A percentile compares a stretch with the other conserved stretches of the same genome.
These are phyloP conservation scores for Cyphomyrus discorhynchus DNA, from an alignment of 2,113 vertebrate genomes.

Conservation along the genomic window DNA sequence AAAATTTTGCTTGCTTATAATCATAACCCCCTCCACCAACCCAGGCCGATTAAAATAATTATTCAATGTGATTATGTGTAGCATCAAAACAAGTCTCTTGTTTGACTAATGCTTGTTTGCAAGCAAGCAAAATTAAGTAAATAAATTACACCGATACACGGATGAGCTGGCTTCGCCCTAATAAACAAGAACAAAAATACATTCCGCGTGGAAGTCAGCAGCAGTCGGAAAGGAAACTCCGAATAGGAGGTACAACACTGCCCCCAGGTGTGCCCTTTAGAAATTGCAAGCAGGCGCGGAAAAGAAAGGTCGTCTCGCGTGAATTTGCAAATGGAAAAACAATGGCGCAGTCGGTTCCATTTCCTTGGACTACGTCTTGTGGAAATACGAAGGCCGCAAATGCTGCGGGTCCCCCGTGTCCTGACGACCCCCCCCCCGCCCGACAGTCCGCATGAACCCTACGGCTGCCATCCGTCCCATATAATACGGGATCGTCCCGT, in stretches of 20 bases:
- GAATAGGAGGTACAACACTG: not conserved
- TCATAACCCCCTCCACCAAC: not conserved
- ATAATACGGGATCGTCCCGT: not conserved
- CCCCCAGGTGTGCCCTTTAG: not conserved
- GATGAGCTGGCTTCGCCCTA: not conserved
- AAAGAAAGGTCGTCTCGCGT: not conserved
- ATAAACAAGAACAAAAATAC: not conserved
- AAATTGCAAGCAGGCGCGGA: not conserved
- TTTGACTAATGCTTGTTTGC: not conserved
- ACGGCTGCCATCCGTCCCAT: not conserved
- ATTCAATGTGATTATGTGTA: constrained; percentile 3
- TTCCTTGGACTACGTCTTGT: not conserved
- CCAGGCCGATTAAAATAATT: not conserved
- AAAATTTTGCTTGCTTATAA: not conserved
- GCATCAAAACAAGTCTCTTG: not conserved
- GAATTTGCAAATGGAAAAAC: not conserved
- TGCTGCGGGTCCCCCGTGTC: not conserved
- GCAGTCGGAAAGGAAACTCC: not conserved
- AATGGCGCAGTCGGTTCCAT: not conserved
- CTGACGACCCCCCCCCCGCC: not conserved
- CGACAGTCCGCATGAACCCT: not conserved
- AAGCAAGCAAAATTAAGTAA: not conserved
- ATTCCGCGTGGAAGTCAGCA: not conserved
- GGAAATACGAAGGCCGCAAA: not conserved
- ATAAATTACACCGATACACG: not conserved